Conservation (phyloP, 2,888 invertebrate genomes). For the Chouioia cunea region DNA sequence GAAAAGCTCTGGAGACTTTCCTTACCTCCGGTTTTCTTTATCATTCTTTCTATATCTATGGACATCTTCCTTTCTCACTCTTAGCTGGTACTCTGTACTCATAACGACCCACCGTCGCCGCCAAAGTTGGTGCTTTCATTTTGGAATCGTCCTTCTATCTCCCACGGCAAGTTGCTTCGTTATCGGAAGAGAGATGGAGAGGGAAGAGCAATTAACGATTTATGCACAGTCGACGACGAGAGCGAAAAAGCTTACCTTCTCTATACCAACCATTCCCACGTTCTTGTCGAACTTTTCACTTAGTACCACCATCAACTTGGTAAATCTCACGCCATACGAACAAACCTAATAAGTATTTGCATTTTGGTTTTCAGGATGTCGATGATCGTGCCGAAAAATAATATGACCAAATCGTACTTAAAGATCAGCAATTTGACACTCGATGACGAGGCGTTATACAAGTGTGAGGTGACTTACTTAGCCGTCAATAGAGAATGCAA, state of each 20-base stretch:
- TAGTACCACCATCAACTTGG: no score
- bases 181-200: conserved; percentile 31
- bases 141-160: conserved; percentile 7
- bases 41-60: conserved; percentile 6
- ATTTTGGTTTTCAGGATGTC: conserved; percentile 74
- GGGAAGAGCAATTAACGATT: conserved; percentile 44
- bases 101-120: conserved; percentile 37
- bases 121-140: conserved; percentile 30
- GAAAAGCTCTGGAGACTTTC: conserved; percentile 31
- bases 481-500: conserved; percentile 83
- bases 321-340: no score
- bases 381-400: conserved; percentile 77
- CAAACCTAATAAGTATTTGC: no score
- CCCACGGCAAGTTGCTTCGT: conserved; percentile 31
- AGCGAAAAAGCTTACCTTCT: not conserved
- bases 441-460: conserved; percentile 83
- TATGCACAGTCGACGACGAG: not conserved
- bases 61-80: not conserved
- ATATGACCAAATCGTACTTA: conserved; percentile 74
- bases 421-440: conserved; percentile 78
- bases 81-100: not conserved
- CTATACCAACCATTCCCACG: no score
- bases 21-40: conserved; percentile 14
- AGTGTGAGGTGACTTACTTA: conserved; percentile 86
- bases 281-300: no score